A percentile compares a stretch with the other conserved stretches of the same genome.
Evolutionary conservation across 2,797 vertebrate species (phyloP).

Genomic region (Melanotaenia maccullochi): DNA sequence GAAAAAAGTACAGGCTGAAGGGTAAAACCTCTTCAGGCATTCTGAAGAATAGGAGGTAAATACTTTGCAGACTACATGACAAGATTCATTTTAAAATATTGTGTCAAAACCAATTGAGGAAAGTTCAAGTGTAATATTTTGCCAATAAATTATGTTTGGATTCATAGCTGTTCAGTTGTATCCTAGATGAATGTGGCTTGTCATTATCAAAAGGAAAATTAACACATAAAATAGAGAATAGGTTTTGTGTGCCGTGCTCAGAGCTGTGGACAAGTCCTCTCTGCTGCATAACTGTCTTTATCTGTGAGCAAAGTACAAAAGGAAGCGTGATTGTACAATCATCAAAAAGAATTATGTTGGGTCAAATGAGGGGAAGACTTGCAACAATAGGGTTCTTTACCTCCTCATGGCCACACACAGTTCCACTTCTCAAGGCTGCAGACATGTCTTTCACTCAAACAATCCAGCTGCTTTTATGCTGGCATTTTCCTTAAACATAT

Average conservation of each 20-base stretch:
- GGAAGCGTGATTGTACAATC: conserved; percentile 59
- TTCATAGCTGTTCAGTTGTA: not conserved
- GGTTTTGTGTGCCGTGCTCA: not conserved
- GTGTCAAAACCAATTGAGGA: not conserved
- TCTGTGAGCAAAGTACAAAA: conserved; percentile 53
- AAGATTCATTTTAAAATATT: not conserved
- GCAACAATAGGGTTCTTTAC: conserved; percentile 74
- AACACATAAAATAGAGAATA: not conserved
- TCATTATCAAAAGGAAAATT: not conserved
- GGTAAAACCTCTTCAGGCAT: conserved; percentile 5
- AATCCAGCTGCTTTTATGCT: conserved; percentile 74
- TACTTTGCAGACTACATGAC: not conserved
- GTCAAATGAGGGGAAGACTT: conserved; percentile 56
- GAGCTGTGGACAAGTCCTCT: conserved; percentile 19
- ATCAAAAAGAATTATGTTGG: conserved; percentile 43
- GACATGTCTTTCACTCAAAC: conserved; percentile 73
- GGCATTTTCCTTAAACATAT: conserved; percentile 75
- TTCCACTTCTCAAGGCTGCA: conserved; percentile 76
- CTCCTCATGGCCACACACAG: conserved; percentile 59
- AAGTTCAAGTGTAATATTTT: not conserved
- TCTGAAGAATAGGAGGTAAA: not conserved
- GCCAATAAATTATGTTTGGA: conserved; percentile 6
- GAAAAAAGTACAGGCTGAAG: conserved; percentile 8
- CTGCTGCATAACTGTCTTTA: conserved; percentile 29
- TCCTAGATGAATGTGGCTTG: not conserved